These are phyloP conservation scores for Mus caroli DNA, from an alignment of 2,797 vertebrate genomes.

Conservation along the genomic window DNA sequence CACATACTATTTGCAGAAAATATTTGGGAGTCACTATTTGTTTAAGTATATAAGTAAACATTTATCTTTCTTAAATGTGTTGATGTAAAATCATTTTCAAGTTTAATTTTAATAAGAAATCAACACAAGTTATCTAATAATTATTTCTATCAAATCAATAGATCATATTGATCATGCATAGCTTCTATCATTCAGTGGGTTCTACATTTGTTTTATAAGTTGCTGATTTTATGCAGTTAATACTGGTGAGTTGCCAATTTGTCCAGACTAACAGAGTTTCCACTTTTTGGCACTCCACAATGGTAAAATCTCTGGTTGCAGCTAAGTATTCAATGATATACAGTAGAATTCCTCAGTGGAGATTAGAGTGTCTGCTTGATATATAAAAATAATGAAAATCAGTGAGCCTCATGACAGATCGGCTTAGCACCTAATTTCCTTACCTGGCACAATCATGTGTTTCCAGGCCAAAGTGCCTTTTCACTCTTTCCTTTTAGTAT, in stretches of 20 bases:
- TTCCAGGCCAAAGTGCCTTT: constrained; percentile 51
- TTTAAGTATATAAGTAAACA: background rate
- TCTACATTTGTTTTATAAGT: constrained; percentile 44
- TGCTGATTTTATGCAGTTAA: background rate
- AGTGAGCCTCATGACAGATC: constrained; percentile 11
- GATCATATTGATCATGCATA: background rate
- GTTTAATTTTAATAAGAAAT: background rate
- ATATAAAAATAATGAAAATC: constrained; percentile 49
- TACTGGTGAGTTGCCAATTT: background rate
- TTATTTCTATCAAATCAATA: background rate
- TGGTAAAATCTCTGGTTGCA: background rate
- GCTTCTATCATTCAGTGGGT: background rate
- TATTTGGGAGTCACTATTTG: background rate
- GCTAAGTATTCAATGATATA: background rate
- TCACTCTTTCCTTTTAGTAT: constrained; percentile 32
- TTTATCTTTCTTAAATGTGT: background rate
- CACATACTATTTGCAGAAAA: background rate
- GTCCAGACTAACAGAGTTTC: background rate
- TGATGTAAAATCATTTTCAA: background rate
- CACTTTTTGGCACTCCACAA: background rate
- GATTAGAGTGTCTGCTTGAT: background rate
- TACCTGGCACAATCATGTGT: background rate
- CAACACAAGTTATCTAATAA: background rate
- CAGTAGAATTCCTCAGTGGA: background rate
- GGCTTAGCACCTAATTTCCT: constrained; percentile 24